These are phyloP conservation scores for Chionomys nivalis DNA, from an alignment of 2,113 vertebrate genomes.

Conservation along the genomic window DNA sequence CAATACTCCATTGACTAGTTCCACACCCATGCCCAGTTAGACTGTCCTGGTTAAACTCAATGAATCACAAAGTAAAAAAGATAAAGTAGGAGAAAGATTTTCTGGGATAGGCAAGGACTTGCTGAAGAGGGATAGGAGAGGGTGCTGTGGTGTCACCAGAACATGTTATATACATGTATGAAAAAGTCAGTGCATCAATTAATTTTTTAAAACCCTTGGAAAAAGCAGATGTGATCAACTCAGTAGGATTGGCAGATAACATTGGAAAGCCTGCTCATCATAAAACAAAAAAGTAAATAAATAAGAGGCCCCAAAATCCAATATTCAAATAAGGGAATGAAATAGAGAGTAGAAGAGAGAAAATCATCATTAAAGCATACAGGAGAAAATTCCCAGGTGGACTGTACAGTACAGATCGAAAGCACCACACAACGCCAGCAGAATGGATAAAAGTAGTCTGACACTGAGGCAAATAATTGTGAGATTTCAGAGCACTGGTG, in stretches of 20 bases:
- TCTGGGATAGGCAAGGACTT: not conserved
- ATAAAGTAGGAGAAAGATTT: not conserved
- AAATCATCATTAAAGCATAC: not conserved
- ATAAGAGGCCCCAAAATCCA: not conserved
- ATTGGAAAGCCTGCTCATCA: not conserved
- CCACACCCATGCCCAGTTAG: not conserved
- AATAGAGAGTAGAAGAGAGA: not conserved
- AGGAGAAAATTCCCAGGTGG: not conserved
- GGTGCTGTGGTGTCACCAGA: not conserved
- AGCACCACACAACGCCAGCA: not conserved
- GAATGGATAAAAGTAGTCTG: not conserved
- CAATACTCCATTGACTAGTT: not conserved
- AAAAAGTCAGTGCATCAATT: not conserved
- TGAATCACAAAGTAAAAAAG: not conserved
- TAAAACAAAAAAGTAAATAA: not conserved
- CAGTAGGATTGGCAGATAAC: not conserved
- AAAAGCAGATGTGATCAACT: conserved; percentile 49
- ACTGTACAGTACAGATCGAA: not conserved
- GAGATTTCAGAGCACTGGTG: not conserved
- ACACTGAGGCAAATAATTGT: not conserved
- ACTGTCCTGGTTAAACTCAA: not conserved
- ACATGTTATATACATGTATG: not conserved
- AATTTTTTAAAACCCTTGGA: not conserved
- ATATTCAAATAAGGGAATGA: not conserved
- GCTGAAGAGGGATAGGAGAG: not conserved